phyloP scores from a whole-genome alignment of 2,113 vertebrate genomes.

The Colaptes auratus region DNA sequence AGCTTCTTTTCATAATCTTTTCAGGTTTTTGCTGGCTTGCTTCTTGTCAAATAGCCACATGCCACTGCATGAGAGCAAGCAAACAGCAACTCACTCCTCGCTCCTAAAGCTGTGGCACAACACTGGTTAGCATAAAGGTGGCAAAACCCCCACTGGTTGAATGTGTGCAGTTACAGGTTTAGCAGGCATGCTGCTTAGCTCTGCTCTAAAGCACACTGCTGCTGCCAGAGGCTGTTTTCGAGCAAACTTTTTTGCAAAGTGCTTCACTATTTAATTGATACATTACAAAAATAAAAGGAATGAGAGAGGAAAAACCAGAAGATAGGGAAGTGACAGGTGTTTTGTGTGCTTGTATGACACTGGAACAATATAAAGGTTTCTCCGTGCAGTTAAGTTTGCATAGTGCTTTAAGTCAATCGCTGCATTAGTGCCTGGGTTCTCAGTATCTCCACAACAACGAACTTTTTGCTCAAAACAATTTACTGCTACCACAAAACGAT shows the following conservation, averaged over 20 bases:
- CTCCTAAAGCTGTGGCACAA: not conserved
- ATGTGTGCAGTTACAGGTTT: not conserved
- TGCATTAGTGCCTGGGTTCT: not conserved
- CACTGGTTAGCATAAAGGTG: not conserved
- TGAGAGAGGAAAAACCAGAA: not conserved
- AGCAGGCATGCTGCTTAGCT: not conserved
- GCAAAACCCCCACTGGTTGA: not conserved
- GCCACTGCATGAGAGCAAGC: not conserved
- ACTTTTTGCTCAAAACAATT: conserved; percentile 18
- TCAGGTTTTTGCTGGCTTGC: not conserved
- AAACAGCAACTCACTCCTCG: not conserved
- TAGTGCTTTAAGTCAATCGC: conserved; percentile 38
- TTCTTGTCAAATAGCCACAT: not conserved
- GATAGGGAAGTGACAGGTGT: not conserved
- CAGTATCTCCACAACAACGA: not conserved
- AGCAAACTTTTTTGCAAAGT: not conserved
- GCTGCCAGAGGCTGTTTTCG: not conserved
- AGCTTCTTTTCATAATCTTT: not conserved
- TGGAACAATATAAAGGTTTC: conserved; percentile 32
- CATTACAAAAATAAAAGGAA: not conserved
- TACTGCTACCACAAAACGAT: conserved; percentile 10
- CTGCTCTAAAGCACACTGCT: not conserved
- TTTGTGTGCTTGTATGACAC: not conserved
- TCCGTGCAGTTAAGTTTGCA: not conserved
- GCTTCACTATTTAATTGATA: not conserved